Evolutionary conservation across 1,140 invertebrate genomes (phyloP).

Genomic region (Eumeta japonica): DNA sequence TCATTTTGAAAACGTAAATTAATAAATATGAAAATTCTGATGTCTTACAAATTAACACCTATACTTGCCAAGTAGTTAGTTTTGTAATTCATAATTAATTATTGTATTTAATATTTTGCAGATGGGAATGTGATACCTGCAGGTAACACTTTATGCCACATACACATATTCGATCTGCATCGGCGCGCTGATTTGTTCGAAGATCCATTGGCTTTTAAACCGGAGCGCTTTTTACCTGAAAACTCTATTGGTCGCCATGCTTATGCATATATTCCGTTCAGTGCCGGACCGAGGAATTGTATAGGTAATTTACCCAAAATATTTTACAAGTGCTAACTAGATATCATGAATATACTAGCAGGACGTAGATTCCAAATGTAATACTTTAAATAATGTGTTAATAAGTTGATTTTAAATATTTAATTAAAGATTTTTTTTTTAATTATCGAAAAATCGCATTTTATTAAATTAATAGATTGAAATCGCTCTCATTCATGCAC

Average conservation of each 20-base stretch:
- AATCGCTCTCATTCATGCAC: no score
- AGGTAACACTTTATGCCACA: conserved; percentile 52
- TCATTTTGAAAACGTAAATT: no score
- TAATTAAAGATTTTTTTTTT: no score
- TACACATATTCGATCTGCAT: conserved; percentile 66
- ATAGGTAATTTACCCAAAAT: conserved; percentile 55
- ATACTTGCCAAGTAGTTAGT: no score
- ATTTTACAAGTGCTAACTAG: background rate
- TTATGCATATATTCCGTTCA: conserved; percentile 73
- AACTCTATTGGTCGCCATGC: conserved; percentile 61
- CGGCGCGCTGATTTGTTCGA: conserved; percentile 65
- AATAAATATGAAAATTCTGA: no score
- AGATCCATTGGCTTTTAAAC: conserved; percentile 73
- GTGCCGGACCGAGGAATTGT: conserved; percentile 74
- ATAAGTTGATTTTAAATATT: no score
- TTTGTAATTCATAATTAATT: background rate
- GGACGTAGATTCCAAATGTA: no score
- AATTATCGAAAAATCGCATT: no score
- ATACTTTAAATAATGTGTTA: no score
- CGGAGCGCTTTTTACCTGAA: conserved; percentile 71
- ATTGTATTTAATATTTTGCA: conserved; percentile 15
- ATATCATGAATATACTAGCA: background rate
- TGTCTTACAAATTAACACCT: no score
- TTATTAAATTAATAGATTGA: no score
- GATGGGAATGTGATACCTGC: conserved; percentile 48